Evolutionary conservation across 1,140 invertebrate species (phyloP), one percentile per base, ranked within the genome.

Genomic region (Drosophila trapezifrons): DNA sequence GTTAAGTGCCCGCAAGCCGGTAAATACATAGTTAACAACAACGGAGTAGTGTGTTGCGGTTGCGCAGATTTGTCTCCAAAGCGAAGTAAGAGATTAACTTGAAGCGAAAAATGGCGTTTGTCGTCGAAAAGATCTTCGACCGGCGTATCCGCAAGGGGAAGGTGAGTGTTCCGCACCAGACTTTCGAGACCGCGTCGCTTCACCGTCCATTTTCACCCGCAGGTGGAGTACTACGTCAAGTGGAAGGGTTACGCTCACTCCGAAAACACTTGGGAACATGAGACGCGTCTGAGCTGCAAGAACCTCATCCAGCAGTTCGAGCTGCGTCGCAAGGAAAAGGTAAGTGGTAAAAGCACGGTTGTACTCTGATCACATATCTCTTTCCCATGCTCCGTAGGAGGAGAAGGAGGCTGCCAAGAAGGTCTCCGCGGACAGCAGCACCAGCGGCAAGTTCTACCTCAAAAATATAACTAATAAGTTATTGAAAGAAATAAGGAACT

Each of bases 291-390:
- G 1, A 97, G 98, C 90, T 99, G 98, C 92, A 97, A 97, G 17
- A 97, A 98, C 75, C 93, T 99, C 18, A 98, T 99, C 60, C 94
- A 95, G 76, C 95, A 95, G 38, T 99, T 96, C 93, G 97, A 98
- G 92, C 95, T 96, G 7, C 94, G 94, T 27, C 93, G 82, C 1
- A 95, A 95, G 69, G 94, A 95, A 35, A 81, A 85, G 78, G 82
- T 86, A 64, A 32, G 67, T 66, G 9, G 12, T 12, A 3, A 12
- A 35, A 10, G 58, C 56, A 60, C 47, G 62, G 55, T 71, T 76
- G 37, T 25, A 22, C 18, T 49, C 20, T 29, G 9, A 4, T 20
- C 22, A n/a, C 10, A 40, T 55, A 20, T 42, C 10, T 35, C 12
- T 9, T 43, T 8, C 45, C 45, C 3, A 4, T 7, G 27, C n/a